A percentile compares a stretch with the other conserved stretches of the same genome.
phyloP scores from a whole-genome alignment of 2,113 vertebrate species.

The Catagonus wagneri region DNA sequence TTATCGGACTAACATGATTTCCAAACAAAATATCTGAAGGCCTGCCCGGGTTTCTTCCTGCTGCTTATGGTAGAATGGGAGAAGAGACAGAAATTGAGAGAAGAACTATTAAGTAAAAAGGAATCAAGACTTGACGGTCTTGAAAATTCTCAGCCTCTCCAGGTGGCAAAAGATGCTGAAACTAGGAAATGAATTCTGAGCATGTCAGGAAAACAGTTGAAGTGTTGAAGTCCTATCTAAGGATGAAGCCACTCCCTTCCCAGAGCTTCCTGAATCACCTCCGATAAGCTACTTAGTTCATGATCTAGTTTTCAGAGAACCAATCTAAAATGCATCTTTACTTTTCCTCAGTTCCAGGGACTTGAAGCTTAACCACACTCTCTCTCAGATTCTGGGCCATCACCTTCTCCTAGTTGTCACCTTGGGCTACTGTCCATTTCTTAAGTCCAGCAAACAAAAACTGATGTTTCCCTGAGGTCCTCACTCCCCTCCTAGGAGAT shows the following conservation, averaged over 20 bases:
- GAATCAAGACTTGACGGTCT: not conserved
- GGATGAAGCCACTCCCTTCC: not conserved
- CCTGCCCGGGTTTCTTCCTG: not conserved
- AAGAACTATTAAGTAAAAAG: slow-evolving; percentile 42
- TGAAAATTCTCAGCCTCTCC: slow-evolving; percentile 23
- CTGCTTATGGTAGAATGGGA: slow-evolving; percentile 21
- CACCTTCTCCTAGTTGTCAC: not conserved
- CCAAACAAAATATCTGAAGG: not conserved
- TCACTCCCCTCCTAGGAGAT: not conserved
- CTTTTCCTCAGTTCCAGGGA: not conserved
- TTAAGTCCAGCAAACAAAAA: not conserved
- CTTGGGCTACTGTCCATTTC: not conserved
- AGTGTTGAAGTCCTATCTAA: not conserved
- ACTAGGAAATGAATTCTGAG: slow-evolving; percentile 37
- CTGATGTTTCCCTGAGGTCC: not conserved
- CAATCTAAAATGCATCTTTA: not conserved
- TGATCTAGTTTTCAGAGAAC: not conserved
- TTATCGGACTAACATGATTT: slow-evolving; percentile 3
- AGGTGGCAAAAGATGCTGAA: slow-evolving; percentile 49
- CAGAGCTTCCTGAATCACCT: not conserved
- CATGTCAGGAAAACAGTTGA: not conserved
- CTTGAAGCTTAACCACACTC: not conserved
- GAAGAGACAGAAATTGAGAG: not conserved
- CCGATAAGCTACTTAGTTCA: not conserved
- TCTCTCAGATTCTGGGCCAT: not conserved